A percentile compares a stretch with the other conserved stretches of the same genome.
phyloP scores from a whole-genome alignment of 2,888 invertebrate genomes.

The Lampropteryx suffumata region DNA sequence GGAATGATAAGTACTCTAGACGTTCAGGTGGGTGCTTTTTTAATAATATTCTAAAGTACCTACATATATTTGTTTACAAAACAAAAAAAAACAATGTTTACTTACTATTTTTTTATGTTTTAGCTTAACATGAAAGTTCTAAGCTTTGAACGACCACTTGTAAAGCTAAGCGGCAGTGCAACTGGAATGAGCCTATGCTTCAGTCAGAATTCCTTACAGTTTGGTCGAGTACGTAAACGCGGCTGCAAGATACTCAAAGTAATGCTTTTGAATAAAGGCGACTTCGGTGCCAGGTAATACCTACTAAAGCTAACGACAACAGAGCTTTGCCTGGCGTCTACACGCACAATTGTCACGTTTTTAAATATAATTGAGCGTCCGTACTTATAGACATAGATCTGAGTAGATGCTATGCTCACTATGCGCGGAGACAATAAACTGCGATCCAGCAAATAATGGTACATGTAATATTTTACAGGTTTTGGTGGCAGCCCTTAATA shows the following conservation, averaged over 20 bases:
- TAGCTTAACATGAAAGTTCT: slow-evolving; percentile 73
- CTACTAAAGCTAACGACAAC: too few relatives aligned
- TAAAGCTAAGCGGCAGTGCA: slow-evolving; percentile 67
- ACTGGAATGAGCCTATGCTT: slow-evolving; percentile 69
- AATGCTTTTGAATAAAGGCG: slow-evolving; percentile 71
- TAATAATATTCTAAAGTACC: too few relatives aligned
- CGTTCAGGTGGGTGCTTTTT: slow-evolving; percentile 55
- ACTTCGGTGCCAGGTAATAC: slow-evolving; percentile 67
- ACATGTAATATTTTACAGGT: slow-evolving; percentile 43
- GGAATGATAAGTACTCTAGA: slow-evolving; percentile 68
- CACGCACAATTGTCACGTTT: too few relatives aligned
- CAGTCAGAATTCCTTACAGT: slow-evolving; percentile 71
- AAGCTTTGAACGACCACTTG: slow-evolving; percentile 62
- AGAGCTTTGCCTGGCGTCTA: too few relatives aligned
- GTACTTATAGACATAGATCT: too few relatives aligned
- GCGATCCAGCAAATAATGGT: too few relatives aligned
- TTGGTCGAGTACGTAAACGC: slow-evolving; percentile 70
- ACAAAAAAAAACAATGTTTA: too few relatives aligned
- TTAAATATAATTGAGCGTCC: too few relatives aligned
- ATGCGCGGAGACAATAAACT: too few relatives aligned
- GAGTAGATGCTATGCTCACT: too few relatives aligned
- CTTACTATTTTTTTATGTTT: slow-evolving; percentile 14
- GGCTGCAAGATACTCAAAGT: slow-evolving; percentile 72
- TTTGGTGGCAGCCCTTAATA: slow-evolving; percentile 74
- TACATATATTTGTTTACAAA: too few relatives aligned